Evolutionary conservation across 2,888 invertebrate genomes (phyloP), one percentile per base, ranked within the genome.

Genomic region (Ochropacha duplaris): DNA sequence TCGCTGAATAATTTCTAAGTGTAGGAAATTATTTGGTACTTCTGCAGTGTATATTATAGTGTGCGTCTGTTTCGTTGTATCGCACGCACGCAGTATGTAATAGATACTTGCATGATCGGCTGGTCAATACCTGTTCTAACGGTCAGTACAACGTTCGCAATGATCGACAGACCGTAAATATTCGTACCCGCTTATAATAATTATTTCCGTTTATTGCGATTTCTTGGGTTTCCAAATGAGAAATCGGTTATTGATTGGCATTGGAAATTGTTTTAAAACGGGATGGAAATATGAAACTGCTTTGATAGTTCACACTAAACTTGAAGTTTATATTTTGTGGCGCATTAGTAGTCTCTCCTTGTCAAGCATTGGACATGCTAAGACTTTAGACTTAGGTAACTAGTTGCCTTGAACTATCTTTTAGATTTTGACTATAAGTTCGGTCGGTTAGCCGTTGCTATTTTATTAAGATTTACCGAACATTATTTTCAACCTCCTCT

Each of bases 91-190:
- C 57, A 50, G 14, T 56, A 60, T 57, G 57, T 44, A 56, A 50
- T 39, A 57, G 55, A 59, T 58, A 60, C 62, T 60, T 56, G 50
- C 61, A 54, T 64, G 54, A 61, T 65, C 60, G 61, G 66, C 68
- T 63, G 54, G 63, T 60, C 44, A 19, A 19, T 44, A 44, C 16
- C 14, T 59, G 58, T 57, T 56, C 54, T 60, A 68, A 65, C 61
- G 71, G 65, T 66, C 75, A 72, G 78, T 81, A 81, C 80, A 82
- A 74, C 68, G 85, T 69, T 81, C 81, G 78, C 74, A 66, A 79
- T 79, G 74, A 54, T 64, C 78, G 72, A 56, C 83, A 66, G 81
- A 85, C 79, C 86, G 83, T 83, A 71, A 76, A 81, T 71, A 66
- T 72, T 67, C 67, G 72, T 24, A 68, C 69, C 58, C 62, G 62